Conservation (phyloP, 2,113 vertebrate genomes). For the Tragelaphus imberbis region DNA sequence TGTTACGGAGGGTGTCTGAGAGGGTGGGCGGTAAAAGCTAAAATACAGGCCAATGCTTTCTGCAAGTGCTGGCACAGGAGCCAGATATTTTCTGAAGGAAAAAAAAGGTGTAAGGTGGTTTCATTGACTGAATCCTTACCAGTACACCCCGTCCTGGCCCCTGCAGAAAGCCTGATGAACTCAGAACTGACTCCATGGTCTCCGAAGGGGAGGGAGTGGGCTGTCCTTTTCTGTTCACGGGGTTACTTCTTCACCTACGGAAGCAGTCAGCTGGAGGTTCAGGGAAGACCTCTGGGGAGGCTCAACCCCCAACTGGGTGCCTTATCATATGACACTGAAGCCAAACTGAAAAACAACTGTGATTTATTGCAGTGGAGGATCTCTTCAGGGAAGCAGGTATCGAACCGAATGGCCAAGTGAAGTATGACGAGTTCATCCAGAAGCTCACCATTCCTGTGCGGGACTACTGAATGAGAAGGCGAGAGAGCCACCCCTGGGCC, state of each 20-base stretch:
- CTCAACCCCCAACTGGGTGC: not conserved
- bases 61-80: not conserved
- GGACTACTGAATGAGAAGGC: conserved; percentile 81
- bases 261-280: not conserved
- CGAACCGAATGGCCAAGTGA: conserved; percentile 81
- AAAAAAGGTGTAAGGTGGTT: not conserved
- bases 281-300: not conserved
- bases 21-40: not conserved
- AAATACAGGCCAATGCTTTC: not conserved
- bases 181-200: not conserved
- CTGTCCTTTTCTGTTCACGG: not conserved
- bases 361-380: conserved; percentile 85
- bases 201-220: not conserved
- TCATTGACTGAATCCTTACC: not conserved
- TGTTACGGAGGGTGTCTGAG: not conserved
- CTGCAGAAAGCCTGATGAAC: not conserved
- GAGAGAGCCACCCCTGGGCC: not conserved
- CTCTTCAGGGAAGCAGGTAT: conserved; percentile 89
- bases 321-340: not conserved
- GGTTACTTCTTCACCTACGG: not conserved
- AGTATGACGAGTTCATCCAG: conserved; percentile 88
- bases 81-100: not conserved
- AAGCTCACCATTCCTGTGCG: conserved; percentile 82
- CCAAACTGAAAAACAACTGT: conserved; percentile 5
- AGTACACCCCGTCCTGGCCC: not conserved